Conservation (phyloP, 1,140 invertebrate genomes). For the Pararge aegeria region DNA sequence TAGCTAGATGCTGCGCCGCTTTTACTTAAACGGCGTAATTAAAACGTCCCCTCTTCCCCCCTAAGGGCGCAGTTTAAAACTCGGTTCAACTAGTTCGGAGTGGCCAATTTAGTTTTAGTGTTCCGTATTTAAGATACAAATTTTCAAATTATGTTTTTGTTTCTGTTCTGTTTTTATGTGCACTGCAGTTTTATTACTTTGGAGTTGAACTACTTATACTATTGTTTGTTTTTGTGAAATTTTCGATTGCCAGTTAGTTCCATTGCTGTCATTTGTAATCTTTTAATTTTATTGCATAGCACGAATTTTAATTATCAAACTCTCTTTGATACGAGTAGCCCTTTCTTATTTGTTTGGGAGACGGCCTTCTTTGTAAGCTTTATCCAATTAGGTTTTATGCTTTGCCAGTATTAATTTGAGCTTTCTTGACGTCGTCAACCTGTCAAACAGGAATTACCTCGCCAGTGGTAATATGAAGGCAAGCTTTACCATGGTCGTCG, state of each 20-base stretch:
- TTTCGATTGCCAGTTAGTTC: neutral
- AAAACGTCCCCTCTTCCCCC: constrained; percentile 62
- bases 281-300: too few species aligned
- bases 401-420: too few species aligned
- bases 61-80: constrained; percentile 72
- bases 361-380: too few species aligned
- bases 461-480: too few species aligned
- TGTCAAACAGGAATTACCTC: too few species aligned
- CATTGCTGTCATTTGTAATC: too few species aligned
- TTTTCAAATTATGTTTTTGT: constrained; percentile 41
- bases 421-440: too few species aligned
- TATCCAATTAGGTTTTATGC: too few species aligned
- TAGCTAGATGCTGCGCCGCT: constrained; percentile 70
- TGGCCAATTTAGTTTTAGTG: constrained; percentile 74
- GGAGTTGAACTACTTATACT: neutral
- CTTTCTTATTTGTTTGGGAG: too few species aligned
- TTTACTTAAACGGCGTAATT: constrained; percentile 79
- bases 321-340: too few species aligned
- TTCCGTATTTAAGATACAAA: constrained; percentile 58
- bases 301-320: too few species aligned
- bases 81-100: constrained; percentile 70
- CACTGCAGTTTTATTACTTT: constrained; percentile 3
- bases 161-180: constrained; percentile 24
- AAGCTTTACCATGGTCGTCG: too few species aligned
- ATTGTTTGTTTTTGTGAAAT: neutral